phyloP scores from a whole-genome alignment of 2,888 invertebrate species.

The Spisula solida region DNA sequence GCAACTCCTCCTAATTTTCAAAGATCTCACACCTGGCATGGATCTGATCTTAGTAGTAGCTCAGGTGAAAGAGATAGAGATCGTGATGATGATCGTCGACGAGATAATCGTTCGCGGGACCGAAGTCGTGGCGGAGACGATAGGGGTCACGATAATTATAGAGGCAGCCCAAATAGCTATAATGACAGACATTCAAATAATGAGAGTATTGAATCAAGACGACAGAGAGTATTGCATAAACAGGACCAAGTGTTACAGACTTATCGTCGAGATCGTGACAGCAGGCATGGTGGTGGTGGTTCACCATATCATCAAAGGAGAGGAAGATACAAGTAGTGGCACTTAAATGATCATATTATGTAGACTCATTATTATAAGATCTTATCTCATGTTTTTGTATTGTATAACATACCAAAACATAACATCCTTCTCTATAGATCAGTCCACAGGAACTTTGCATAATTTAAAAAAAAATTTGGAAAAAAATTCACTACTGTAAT shows the following conservation, averaged over 20 bases:
- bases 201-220: slow-evolving; percentile 59
- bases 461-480: too few relatives aligned
- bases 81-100: slow-evolving; percentile 37
- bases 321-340: background rate
- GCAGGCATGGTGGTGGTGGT: background rate
- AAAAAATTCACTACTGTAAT: too few relatives aligned
- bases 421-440: too few relatives aligned
- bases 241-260: slow-evolving; percentile 56
- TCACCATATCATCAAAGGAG: slow-evolving; percentile 16
- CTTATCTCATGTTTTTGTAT: too few relatives aligned
- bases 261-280: slow-evolving; percentile 54
- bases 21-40: slow-evolving; percentile 74
- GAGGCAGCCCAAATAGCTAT: slow-evolving; percentile 38
- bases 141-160: slow-evolving; percentile 19
- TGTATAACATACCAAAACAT: too few relatives aligned
- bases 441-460: too few relatives aligned
- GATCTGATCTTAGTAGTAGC: slow-evolving; percentile 49
- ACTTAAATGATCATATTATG: too few relatives aligned
- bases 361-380: too few relatives aligned
- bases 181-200: slow-evolving; percentile 34
- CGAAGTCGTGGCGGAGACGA: slow-evolving; percentile 35
- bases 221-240: slow-evolving; percentile 66
- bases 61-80: slow-evolving; percentile 35
- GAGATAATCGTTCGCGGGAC: slow-evolving; percentile 43
- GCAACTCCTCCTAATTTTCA: slow-evolving; percentile 60